Base-by-base conservation (phyloP, 2,888 invertebrate species). In the Caenorhabditis parvicauda region DNA sequence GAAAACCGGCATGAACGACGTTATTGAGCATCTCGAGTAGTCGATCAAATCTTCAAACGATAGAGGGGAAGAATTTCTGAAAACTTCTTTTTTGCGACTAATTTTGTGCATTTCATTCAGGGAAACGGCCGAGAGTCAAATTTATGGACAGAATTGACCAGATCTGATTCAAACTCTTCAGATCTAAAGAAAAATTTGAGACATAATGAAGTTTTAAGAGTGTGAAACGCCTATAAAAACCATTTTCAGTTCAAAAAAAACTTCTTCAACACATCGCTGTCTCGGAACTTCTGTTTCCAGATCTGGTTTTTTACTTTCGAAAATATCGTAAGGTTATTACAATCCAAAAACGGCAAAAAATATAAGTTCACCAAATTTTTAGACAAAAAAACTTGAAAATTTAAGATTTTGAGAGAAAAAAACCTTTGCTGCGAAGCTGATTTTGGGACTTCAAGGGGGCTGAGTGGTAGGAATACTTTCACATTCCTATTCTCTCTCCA, bases 401-500 rank as follows among this genome's bases (percentile, higher is more conserved):
- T 12, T 32, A 17, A 14, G 3, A 12, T 49, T 32, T 50, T 24
- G 19, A 32, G n/a, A 12, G 22, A 44, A 48, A 27, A 45, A 49
- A 24, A 4, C 14, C 5, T 47, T 47, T 14, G 21, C 2, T 39
- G n/a, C n/a, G 6, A 19, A 19, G 21, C 6, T 9, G 4, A 5
- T 5, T 39, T 22, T 14, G n/a, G n/a, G n/a, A n/a, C n/a, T n/a
- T 28, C 14, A 41, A 48, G n/a, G 12, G 55, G 55, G 14, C 54
- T 39, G 39, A 38, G 22, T 17, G 79, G 79, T 17, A 79, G 62
- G 21, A 59, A 72, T 0, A 79, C 65, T 9, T 68, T 61, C 4
- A 80, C 79, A 44, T 72, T 80, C 29, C 73, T 61, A 22, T 62
- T 58, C 38, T 65, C 63, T 28, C 61, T 37, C 19, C 63, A 37